These are phyloP conservation scores for Drosophila rubida DNA, from an alignment of 2,888 invertebrate genomes.

Conservation along the genomic window DNA sequence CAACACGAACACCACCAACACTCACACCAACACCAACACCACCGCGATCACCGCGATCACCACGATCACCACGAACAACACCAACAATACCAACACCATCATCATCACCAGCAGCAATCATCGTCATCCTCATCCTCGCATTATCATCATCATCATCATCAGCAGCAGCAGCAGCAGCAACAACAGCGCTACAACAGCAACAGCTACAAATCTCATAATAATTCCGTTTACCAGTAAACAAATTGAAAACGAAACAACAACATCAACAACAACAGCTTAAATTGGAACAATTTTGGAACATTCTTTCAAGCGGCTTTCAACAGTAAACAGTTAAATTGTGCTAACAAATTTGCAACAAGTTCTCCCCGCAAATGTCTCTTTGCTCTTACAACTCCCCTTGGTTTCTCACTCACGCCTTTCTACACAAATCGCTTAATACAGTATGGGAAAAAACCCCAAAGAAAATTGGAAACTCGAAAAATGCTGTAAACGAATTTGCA, in stretches of 20 bases:
- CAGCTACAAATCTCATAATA: slow-evolving; percentile 82
- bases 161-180: slow-evolving; percentile 64
- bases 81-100: slow-evolving; percentile 26
- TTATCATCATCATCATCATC: slow-evolving; percentile 39
- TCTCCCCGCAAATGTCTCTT: slow-evolving; percentile 35
- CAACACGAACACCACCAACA: slow-evolving; percentile 45
- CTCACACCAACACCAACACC: slow-evolving; percentile 21
- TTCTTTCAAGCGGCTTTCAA: slow-evolving; percentile 72
- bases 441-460: slow-evolving; percentile 21
- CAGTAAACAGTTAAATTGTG: slow-evolving; percentile 83
- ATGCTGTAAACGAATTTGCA: slow-evolving; percentile 55
- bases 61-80: slow-evolving; percentile 16
- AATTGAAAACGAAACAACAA: slow-evolving; percentile 35
- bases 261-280: slow-evolving; percentile 46
- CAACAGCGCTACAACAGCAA: slow-evolving; percentile 77
- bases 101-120: slow-evolving; percentile 37
- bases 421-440: slow-evolving; percentile 53
- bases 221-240: slow-evolving; percentile 83
- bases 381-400: slow-evolving; percentile 15
- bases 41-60: slow-evolving; percentile 38
- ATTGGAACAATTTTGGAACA: slow-evolving; percentile 69
- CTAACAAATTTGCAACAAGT: slow-evolving; percentile 61
- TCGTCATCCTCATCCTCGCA: slow-evolving; percentile 32
- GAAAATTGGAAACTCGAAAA: slow-evolving; percentile 51
- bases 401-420: slow-evolving; percentile 49